Evolutionary conservation across 2,113 vertebrate genomes (phyloP).

Genomic region (Cinclus cinclus): DNA sequence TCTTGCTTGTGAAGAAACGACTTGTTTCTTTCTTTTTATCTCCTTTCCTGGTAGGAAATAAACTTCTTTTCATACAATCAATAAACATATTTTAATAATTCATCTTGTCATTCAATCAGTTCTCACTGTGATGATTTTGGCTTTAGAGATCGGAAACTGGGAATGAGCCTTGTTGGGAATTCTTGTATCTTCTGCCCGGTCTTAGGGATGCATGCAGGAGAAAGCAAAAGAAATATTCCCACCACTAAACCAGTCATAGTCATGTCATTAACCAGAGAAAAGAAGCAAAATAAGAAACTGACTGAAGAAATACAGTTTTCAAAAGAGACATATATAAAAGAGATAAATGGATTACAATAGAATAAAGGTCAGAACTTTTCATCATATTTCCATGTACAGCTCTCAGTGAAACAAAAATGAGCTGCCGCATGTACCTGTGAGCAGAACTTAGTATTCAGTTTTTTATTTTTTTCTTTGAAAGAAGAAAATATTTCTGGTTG

Average conservation of each 20-base stretch:
- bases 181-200: background rate
- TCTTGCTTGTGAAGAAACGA: background rate
- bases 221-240: background rate
- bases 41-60: background rate
- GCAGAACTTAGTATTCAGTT: background rate
- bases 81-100: too few species aligned
- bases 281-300: background rate
- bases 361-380: background rate
- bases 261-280: background rate
- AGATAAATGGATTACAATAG: background rate
- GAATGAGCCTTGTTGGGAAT: background rate
- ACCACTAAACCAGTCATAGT: background rate
- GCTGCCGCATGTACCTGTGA: background rate
- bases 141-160: background rate
- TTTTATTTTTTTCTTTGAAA: background rate
- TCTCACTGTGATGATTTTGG: background rate
- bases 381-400: background rate
- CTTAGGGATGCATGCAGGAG: background rate
- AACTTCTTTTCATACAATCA: background rate
- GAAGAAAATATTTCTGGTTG: background rate
- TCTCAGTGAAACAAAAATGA: background rate
- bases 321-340: background rate
- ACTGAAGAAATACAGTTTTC: background rate
- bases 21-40: background rate
- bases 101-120: background rate